Evolutionary conservation across 2,888 invertebrate genomes (phyloP), one percentile per base, ranked within the genome.

Genomic region (Tetragnatha montana): DNA sequence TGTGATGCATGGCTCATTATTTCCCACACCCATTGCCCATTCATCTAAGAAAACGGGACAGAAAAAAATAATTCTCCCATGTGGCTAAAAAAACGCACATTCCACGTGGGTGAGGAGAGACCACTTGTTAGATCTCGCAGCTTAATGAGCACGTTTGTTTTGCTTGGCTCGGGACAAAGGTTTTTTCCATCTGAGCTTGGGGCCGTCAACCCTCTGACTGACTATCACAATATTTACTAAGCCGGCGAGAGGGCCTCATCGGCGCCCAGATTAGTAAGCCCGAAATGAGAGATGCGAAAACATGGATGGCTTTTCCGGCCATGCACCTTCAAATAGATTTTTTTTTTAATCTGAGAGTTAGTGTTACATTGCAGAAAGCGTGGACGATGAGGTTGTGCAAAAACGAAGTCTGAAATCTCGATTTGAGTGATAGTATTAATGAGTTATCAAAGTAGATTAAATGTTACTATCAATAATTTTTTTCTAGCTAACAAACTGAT

Each of bases 71-170:
- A 22, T 1, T 22, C 47, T 14, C 19, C 49, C 19, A 12, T 50
- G 49, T 75, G 49, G 21, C 78, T n/a, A 35, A 51, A 83, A 60
- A 75, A 75, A 83, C 0, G 75, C 68, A 68, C n/a, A 21, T 68
- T 68, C 21, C 21, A 21, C 70, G 14, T 70, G 49, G 50, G 21
- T 49, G 60, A 19, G 50, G 47, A 7, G 19, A 19, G 22, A 69
- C 83, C 88, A 88, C 88, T 83, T 83, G 82, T 83, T 83, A 70
- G 81, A 81, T 81, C 60, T 7, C 60, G 10, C 81, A 78, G 71
- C 79, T 82, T 88, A 83, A 88, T 83, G 88, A 88, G 81, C n/a
- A 7, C 79, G 88, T 83, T 88, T 88, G 60, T 88, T 88, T 88
- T 49, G 70, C 51, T 88, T 88, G 79, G 88, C 88, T 88, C 73